phyloP scores from a whole-genome alignment of 2,113 vertebrate genomes.

The Mirounga angustirostris region DNA sequence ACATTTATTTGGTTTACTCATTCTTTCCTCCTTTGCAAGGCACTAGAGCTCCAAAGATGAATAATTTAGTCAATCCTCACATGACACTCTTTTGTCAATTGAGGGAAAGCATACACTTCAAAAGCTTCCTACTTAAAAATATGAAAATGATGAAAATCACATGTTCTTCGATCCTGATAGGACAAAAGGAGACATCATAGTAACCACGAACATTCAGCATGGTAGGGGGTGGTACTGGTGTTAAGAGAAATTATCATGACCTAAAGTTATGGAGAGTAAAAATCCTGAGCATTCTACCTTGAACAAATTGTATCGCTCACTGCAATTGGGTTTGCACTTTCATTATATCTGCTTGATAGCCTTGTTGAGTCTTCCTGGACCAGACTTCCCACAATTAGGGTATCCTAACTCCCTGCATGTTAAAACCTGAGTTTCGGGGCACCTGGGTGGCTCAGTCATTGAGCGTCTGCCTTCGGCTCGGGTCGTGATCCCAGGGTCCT shows the following conservation, averaged over 20 bases:
- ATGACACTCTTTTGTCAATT: neutral
- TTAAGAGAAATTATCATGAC: neutral
- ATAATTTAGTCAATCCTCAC: neutral
- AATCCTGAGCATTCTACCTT: neutral
- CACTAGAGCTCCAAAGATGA: neutral
- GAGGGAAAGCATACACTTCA: neutral
- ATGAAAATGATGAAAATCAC: neutral
- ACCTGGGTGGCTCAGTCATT: no score
- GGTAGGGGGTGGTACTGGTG: neutral
- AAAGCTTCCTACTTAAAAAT: neutral
- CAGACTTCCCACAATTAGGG: neutral
- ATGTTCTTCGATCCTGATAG: neutral
- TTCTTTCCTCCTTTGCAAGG: neutral
- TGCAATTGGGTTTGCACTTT: neutral
- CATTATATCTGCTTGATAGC: neutral
- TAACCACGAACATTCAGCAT: neutral
- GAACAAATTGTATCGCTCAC: neutral
- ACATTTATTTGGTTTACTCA: neutral
- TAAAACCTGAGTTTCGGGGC: conserved; percentile 61
- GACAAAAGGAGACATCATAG: neutral
- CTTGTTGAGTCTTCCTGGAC: neutral
- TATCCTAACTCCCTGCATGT: neutral
- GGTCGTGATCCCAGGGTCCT: no score
- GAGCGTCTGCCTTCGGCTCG: no score
- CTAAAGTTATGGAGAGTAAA: neutral